Evolutionary conservation across 2,888 invertebrate species (phyloP).

Genomic region (Drosophila macrospina): DNA sequence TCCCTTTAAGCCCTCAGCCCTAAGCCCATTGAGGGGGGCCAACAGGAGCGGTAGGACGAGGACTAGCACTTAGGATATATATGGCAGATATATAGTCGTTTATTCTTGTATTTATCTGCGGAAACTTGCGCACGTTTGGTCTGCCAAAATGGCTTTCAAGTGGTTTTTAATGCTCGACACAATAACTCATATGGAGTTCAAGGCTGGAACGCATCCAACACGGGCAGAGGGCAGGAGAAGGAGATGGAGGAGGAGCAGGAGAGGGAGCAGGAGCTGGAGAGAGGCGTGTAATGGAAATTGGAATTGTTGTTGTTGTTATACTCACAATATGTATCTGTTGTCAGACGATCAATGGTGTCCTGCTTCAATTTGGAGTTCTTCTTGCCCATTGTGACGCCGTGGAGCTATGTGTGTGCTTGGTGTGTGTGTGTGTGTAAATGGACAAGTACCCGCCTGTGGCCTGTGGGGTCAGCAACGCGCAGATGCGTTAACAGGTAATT

Average conservation of each 20-base stretch:
- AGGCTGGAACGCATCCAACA: slow-evolving; percentile 49
- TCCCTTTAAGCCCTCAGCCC: too few species aligned
- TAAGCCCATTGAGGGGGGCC: neutral
- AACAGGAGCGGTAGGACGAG: neutral
- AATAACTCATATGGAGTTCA: slow-evolving; percentile 69
- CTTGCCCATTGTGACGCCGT: slow-evolving; percentile 92
- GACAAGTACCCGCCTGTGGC: neutral
- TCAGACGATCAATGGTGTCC: slow-evolving; percentile 96
- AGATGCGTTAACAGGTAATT: slow-evolving; percentile 63
- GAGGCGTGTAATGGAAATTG: neutral
- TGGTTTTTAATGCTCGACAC: slow-evolving; percentile 52
- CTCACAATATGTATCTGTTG: slow-evolving; percentile 97
- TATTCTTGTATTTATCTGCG: slow-evolving; percentile 39
- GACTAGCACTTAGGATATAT: slow-evolving; percentile 32
- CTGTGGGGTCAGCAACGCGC: slow-evolving; percentile 41
- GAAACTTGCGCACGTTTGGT: slow-evolving; percentile 54
- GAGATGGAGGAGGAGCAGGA: neutral
- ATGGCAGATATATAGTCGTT: slow-evolving; percentile 16
- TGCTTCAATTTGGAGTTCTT: slow-evolving; percentile 98
- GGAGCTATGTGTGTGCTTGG: slow-evolving; percentile 4
- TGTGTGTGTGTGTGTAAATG: neutral
- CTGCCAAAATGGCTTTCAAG: slow-evolving; percentile 76
- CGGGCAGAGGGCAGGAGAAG: too few species aligned
- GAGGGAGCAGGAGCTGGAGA: neutral
- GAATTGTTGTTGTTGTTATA: slow-evolving; percentile 68